A percentile compares a stretch with the other conserved stretches of the same genome.
phyloP scores from a whole-genome alignment of 2,888 invertebrate genomes.

The Athalia cordata region DNA sequence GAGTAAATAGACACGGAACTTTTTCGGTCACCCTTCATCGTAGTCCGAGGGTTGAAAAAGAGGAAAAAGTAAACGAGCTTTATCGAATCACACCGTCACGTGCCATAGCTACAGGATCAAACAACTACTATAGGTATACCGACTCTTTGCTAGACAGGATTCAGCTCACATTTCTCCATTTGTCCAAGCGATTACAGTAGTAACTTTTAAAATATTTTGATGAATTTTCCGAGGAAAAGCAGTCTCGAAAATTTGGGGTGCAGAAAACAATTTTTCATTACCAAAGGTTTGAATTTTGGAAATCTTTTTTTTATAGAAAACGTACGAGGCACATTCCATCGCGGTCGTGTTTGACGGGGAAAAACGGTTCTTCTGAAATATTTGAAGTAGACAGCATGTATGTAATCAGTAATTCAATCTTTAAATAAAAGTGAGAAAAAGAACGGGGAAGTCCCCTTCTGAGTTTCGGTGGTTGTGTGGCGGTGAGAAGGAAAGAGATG shows the following conservation, averaged over 20 bases:
- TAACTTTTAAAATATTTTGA: too few species aligned
- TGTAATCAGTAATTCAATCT: conserved; percentile 65
- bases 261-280: too few species aligned
- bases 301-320: too few species aligned
- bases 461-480: conserved; percentile 12
- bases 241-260: too few species aligned
- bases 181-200: not conserved
- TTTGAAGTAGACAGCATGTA: conserved; percentile 48
- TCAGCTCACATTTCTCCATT: conserved; percentile 18
- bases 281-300: too few species aligned
- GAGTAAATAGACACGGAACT: conserved; percentile 48
- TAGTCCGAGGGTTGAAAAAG: conserved; percentile 7
- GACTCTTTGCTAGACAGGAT: not conserved
- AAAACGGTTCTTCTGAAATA: conserved; percentile 8
- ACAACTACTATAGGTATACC: not conserved
- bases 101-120: conserved; percentile 17
- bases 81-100: conserved; percentile 19
- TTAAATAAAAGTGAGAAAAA: conserved; percentile 59
- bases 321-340: too few species aligned
- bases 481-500: conserved; percentile 23
- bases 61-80: conserved; percentile 8
- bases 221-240: too few species aligned
- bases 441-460: conserved; percentile 34
- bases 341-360: not conserved
- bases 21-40: conserved; percentile 24